phyloP scores from a whole-genome alignment of 2,888 invertebrate genomes.

The Phymatocera aterrima region DNA sequence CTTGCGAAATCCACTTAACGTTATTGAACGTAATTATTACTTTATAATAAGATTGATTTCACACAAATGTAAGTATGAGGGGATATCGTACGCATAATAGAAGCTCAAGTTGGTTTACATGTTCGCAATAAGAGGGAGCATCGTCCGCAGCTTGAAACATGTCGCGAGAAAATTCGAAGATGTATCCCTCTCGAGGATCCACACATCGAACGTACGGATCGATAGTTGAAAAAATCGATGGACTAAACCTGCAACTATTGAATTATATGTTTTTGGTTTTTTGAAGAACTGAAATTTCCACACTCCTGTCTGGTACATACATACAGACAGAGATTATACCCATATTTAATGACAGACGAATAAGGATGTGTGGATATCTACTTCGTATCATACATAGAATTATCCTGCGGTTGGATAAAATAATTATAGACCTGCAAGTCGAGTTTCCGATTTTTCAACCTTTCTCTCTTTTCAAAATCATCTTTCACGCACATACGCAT shows the following conservation, averaged over 20 bases:
- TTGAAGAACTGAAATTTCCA: too few relatives aligned
- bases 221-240: background rate
- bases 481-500: background rate
- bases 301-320: too few relatives aligned
- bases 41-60: conserved; percentile 31
- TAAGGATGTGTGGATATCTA: too few relatives aligned
- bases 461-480: background rate
- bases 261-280: too few relatives aligned
- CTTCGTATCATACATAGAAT: background rate
- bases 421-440: background rate
- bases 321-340: too few relatives aligned
- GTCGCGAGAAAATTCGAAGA: background rate
- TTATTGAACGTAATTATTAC: conserved; percentile 39
- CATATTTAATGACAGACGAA: background rate
- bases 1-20: conserved; percentile 38
- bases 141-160: background rate
- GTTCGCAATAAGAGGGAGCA: background rate
- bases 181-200: too few relatives aligned
- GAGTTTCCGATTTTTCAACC: background rate
- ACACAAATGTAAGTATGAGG: background rate
- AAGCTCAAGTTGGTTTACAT: background rate
- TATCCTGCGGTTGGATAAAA: background rate
- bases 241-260: too few relatives aligned
- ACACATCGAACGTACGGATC: too few relatives aligned
- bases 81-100: background rate